phyloP scores from a whole-genome alignment of 2,797 vertebrate species.

The Limosa lapponica region DNA sequence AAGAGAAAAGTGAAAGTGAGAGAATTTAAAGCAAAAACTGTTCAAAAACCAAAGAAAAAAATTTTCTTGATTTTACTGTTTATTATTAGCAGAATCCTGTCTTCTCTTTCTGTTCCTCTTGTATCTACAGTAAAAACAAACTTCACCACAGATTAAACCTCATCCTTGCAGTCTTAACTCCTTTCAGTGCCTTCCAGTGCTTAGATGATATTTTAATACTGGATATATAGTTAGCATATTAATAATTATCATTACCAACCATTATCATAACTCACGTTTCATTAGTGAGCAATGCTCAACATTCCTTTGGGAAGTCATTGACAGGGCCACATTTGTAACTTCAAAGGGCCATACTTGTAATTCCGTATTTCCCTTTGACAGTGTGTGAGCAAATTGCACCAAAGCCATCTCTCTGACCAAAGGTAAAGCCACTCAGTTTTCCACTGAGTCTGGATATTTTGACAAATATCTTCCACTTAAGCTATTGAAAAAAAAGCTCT shows the following conservation, averaged over 20 bases:
- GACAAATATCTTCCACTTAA: conserved; percentile 14
- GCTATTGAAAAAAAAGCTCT: background rate
- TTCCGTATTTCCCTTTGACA: background rate
- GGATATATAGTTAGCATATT: background rate
- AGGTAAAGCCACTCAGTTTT: background rate
- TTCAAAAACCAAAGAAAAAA: background rate
- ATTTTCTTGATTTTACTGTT: background rate
- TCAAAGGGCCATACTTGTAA: background rate
- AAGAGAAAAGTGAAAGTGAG: background rate
- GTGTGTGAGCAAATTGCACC: background rate
- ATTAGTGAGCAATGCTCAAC: background rate
- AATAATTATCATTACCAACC: background rate
- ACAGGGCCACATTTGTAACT: background rate
- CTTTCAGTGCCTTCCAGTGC: background rate
- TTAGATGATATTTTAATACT: background rate
- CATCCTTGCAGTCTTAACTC: background rate
- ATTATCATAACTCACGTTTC: background rate
- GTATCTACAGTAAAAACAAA: background rate
- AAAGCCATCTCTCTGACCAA: background rate
- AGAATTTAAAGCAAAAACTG: background rate
- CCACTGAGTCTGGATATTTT: background rate
- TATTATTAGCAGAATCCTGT: background rate
- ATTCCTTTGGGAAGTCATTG: background rate
- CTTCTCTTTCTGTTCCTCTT: background rate
- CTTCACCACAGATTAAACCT: background rate